Evolutionary conservation across 2,888 invertebrate genomes (phyloP).

Genomic region (Cosmopolites sordidus): DNA sequence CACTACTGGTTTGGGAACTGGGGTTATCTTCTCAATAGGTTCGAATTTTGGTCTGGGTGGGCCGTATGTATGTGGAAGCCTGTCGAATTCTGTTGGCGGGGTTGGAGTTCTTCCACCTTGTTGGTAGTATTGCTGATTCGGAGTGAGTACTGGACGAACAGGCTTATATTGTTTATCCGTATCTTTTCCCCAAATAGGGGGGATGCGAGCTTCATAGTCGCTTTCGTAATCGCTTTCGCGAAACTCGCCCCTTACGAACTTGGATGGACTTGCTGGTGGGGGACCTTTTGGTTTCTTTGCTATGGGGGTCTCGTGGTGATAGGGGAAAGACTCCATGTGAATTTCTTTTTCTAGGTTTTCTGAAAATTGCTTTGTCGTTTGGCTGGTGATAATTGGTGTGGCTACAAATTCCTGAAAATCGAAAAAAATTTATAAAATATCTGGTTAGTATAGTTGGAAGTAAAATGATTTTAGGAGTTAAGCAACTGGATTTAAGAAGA

Average conservation of each 20-base stretch:
- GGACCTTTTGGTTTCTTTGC: constrained; percentile 47
- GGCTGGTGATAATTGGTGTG: constrained; percentile 52
- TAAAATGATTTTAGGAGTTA: too few relatives aligned
- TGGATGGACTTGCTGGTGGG: constrained; percentile 60
- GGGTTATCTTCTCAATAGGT: constrained; percentile 53
- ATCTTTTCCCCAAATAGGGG: constrained; percentile 58
- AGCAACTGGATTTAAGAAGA: too few relatives aligned
- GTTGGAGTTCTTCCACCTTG: constrained; percentile 52
- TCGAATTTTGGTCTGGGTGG: constrained; percentile 56
- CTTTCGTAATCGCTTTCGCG: constrained; percentile 69
- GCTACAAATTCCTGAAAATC: constrained; percentile 52
- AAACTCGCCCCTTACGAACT: constrained; percentile 62
- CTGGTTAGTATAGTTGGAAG: too few relatives aligned
- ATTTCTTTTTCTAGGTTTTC: constrained; percentile 41
- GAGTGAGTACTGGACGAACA: constrained; percentile 56
- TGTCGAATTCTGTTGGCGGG: constrained; percentile 58
- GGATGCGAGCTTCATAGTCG: constrained; percentile 63
- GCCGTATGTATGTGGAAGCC: constrained; percentile 47
- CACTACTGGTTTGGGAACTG: constrained; percentile 47
- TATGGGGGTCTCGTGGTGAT: constrained; percentile 45
- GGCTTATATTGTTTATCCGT: constrained; percentile 56
- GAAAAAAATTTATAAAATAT: too few relatives aligned
- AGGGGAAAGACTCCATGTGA: constrained; percentile 47
- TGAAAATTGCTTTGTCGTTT: constrained; percentile 43
- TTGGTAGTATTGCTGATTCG: constrained; percentile 50